Evolutionary conservation across 1,140 invertebrate species (phyloP), one percentile per base, ranked within the genome.

Genomic region (Ganaspis sp.): DNA sequence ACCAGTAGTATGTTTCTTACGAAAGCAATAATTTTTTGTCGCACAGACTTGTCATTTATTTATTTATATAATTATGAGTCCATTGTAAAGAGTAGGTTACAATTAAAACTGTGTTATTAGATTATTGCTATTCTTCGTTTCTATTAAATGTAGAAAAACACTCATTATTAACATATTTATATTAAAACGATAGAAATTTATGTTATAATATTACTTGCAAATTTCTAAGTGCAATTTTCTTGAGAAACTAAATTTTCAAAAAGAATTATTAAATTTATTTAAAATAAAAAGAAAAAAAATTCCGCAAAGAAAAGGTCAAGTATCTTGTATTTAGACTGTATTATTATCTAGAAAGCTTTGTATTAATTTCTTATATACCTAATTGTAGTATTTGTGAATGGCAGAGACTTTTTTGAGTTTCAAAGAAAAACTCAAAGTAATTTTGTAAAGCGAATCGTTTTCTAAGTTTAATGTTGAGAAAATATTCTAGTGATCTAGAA

Each of bases 41-140:
- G 19, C 23, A 23, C 21, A 58, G 23, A 58, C 21, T 73, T 73
- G 17, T 37, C 9, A 34, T 73, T 73, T 6, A 17, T 29, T 64
- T 53, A 58, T 29, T 58, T 12, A 58, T 73, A 15, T n/a, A n/a
- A 49, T 64, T 8, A 64, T 64, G 58, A 64, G 58, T 64, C 23
- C 58, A 29, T 26, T 29, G 70, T 73, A 72, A 69, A 78, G 69
- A 26, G 40, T 78, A 81, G 81, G 74, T 77, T 80, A 81, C 77
- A 80, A 64, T 79, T 79, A 77, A 81, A 84, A 81, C 84, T 86
- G 85, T 86, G 85, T 85, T 86, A 85, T 80, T 86, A 87, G 83
- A 87, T 75, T 81, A 84, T 84, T 87, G 79, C 83, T 83, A 80
- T 79, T 70, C 77, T 82, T 38, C 74, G 72, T 54, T 21, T 75